Base-by-base conservation (phyloP, 2,113 vertebrate genomes). In the Microcebus ravelobensis region DNA sequence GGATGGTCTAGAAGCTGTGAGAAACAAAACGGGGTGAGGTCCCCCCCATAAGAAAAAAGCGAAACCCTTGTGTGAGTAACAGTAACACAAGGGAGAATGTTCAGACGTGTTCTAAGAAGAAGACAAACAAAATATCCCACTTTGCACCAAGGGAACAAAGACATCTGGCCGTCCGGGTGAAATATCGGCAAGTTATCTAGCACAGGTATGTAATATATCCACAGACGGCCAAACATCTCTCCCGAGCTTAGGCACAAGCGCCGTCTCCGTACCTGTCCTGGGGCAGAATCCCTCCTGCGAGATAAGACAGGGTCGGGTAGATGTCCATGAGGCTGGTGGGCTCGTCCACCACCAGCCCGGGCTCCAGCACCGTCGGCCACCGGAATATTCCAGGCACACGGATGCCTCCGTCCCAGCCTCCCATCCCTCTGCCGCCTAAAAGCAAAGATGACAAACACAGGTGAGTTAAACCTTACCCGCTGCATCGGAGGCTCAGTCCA, bases 291-390 rank as follows among this genome's bases (percentile, higher is more conserved):
- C 97, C 98, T 83, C 99, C 94, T 11, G 98, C 98, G 18, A 99
- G 68, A 87, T 98, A 95, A 77, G 98, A 98, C 36, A 99, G 96
- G 0, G 99, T 99, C 5, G 99, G 99, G 90, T 98, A 99, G 39
- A 99, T 96, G 94, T 99, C 99, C 99, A 99, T 99, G 45, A 99
- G 99, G 91, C 99, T 99, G 0, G 99, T 99, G 52, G 99, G 99
- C 70, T 99, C 99, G 21, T 99, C 96, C 2, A 99, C 96, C 6
- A 98, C 98, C 88, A 42, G 95, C 8, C 98, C 99, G 3, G 98
- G 98, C 52, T 98, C 98, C 94, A 99, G 98, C 39, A 98, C 98
- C 0, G 98, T 98, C 0, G 99, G 98, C 99, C 99, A 99, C 21
- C 99, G 99, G 94, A 99, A 98, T 87, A 99, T 97, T 6, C 99